Evolutionary conservation across 2,888 invertebrate genomes (phyloP).

Genomic region (Sinelater perroti): DNA sequence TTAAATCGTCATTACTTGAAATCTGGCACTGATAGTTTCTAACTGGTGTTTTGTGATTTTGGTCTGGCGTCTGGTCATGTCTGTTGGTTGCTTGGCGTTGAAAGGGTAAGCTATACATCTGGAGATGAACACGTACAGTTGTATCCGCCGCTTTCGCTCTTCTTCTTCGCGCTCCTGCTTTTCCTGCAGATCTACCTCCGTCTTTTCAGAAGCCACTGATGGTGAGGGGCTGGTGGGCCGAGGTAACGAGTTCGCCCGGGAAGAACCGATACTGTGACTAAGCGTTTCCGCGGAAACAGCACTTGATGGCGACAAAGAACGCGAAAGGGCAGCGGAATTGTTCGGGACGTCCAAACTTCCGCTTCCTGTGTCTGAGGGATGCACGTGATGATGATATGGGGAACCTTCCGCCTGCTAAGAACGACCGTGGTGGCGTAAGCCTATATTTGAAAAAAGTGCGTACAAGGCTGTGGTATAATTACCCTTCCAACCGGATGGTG

Average conservation of each 20-base stretch:
- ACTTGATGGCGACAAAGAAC: conserved; percentile 69
- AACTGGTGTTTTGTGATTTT: conserved; percentile 97
- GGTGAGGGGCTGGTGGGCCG: conserved; percentile 90
- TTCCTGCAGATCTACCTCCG: conserved; percentile 84
- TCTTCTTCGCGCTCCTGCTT: conserved; percentile 96
- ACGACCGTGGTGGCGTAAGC: background rate
- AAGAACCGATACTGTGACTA: conserved; percentile 68
- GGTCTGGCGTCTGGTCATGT: conserved; percentile 94
- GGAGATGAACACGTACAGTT: conserved; percentile 97
- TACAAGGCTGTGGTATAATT: conserved; percentile 1
- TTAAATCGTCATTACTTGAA: conserved; percentile 74
- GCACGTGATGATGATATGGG: conserved; percentile 58
- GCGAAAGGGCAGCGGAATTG: conserved; percentile 54
- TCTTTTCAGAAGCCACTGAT: conserved; percentile 90
- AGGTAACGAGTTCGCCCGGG: conserved; percentile 73
- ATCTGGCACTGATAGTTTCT: conserved; percentile 91
- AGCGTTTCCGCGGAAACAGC: conserved; percentile 69
- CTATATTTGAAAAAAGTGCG: background rate
- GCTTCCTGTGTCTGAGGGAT: conserved; percentile 55
- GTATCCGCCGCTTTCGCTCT: conserved; percentile 92
- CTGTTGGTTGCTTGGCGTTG: conserved; percentile 98
- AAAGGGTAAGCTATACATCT: conserved; percentile 98
- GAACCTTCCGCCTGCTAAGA: conserved; percentile 54
- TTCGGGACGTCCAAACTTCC: conserved; percentile 61
- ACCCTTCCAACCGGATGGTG: conserved; percentile 41